Base-by-base conservation (phyloP, 2,113 vertebrate species). In the Sorex fumeus region DNA sequence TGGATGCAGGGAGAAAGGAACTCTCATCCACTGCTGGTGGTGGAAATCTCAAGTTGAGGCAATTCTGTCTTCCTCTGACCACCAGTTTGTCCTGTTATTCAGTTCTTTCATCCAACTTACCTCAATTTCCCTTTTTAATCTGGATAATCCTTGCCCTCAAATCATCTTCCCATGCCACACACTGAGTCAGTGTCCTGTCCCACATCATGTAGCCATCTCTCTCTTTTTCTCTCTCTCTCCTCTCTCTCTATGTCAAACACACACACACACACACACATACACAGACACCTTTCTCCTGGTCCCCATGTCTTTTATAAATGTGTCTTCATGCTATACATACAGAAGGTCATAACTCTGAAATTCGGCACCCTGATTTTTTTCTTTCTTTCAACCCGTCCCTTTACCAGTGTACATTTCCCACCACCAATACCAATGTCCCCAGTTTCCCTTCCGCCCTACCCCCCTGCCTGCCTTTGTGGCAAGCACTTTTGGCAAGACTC, bases 111-210 rank as follows among this genome's bases (percentile, higher is more conserved):
- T 47, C 84, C 27, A 6, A 53, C 62, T 64, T n/a, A 87, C 84
- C 60, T 94, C 50, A 67, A 9, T 82, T 94, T 93, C 70, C 57
- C 78, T 79, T 82, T 91, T 85, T 91, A 81, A 30, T 36, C 71
- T 75, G 69, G 30, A 82, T 64, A 69, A 45, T 84, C 6, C 6
- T 11, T 12, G 18, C 25, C 40, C 75, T 3, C 36, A 43, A 80
- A 72, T 69, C 67, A 71, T 36, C 27, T 90, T 76, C 53, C 6
- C 36, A 2, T 57, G 74, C 74, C n/a, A 62, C n/a, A 62, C 53
- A 45, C n/a, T 53, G 64, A 94, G 40, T 91, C 74, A 57, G 15
- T 32, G 53, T 80, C 47, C n/a, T n/a, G 36, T 66, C 27, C 25
- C 60, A 57, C 6, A 23, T 53, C 84, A 75, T 2, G 45, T 25